Base-by-base conservation (phyloP, 2,797 vertebrate species). In the Botia kubotai region DNA sequence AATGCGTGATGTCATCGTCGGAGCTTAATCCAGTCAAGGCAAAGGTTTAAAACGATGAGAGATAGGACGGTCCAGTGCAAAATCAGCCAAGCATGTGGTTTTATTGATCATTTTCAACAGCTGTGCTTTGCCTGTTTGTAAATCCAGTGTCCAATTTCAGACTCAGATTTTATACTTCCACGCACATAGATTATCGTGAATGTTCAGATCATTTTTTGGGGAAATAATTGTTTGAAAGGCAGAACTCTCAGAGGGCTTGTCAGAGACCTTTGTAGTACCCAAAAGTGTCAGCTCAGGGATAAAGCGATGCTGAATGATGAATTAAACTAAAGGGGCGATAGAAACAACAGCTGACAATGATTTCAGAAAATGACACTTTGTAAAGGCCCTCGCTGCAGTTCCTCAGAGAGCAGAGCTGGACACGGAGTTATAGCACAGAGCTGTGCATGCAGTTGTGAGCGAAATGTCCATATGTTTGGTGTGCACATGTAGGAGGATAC, bases 91-190 rank as follows among this genome's bases (percentile, higher is more conserved):
- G 39, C 67, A 71, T 70, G 62, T 79, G 77, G 77, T 79, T 79
- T 79, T 72, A 72, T 79, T 66, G 77, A 72, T 72, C 77, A 72
- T 70, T 55, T 79, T 79, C 60, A 53, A 79, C 77, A 79, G 69
- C 69, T 72, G 69, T 55, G 58, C 69, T 72, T 55, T 79, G 69
- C 48, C 58, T 79, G 77, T 79, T 79, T 79, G 72, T 73, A 75
- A 75, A 81, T 60, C 53, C 52, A 75, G 79, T 63, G 29, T 63
- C 43, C 43, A 50, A 43, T 63, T 75, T 63, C 46, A 70, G 48
- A 55, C 68, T 53, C 46, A 75, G 48, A 55, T 55, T 52, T 70
- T 66, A 19, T 33, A 70, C 21, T 21, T 53, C 48, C n/a, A 75
- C 65, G 46, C 65, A 71, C 14, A 70, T 39, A 82, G 57, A 71